phyloP scores from a whole-genome alignment of 1,140 invertebrate species.

The Fopius arisanus region DNA sequence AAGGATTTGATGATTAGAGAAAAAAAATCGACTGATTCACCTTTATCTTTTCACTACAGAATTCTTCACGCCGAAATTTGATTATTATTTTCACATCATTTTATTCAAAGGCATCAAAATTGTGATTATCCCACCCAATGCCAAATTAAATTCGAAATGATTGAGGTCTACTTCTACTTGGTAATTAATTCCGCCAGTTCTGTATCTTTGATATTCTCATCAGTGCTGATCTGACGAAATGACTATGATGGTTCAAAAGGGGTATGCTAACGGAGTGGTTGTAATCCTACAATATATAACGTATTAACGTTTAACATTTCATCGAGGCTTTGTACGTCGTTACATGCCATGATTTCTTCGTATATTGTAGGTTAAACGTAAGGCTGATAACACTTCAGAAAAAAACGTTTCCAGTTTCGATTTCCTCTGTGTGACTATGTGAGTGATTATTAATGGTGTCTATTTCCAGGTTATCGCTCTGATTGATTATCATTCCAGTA shows the following conservation, averaged over 20 bases:
- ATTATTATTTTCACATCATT: background rate
- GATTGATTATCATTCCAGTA: slow-evolving; percentile 2
- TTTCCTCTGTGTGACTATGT: background rate
- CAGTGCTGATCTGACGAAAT: background rate
- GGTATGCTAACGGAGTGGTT: background rate
- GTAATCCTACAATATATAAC: background rate
- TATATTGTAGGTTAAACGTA: background rate
- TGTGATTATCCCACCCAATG: background rate
- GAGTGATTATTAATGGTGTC: slow-evolving; percentile 9
- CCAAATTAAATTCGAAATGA: background rate
- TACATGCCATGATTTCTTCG: background rate
- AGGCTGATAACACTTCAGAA: background rate
- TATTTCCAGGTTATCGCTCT: background rate
- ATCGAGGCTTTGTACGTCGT: background rate
- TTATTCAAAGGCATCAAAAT: background rate
- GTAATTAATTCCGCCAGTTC: background rate
- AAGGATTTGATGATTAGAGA: background rate
- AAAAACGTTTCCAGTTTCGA: background rate
- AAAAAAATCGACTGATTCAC: too few relatives aligned
- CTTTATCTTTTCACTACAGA: background rate
- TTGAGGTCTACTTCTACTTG: background rate
- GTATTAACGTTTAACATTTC: background rate
- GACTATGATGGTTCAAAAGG: background rate
- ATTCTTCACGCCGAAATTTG: background rate
- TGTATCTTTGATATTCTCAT: background rate